phyloP scores from a whole-genome alignment of 2,888 invertebrate species.

The Siphlonurus alternatus region DNA sequence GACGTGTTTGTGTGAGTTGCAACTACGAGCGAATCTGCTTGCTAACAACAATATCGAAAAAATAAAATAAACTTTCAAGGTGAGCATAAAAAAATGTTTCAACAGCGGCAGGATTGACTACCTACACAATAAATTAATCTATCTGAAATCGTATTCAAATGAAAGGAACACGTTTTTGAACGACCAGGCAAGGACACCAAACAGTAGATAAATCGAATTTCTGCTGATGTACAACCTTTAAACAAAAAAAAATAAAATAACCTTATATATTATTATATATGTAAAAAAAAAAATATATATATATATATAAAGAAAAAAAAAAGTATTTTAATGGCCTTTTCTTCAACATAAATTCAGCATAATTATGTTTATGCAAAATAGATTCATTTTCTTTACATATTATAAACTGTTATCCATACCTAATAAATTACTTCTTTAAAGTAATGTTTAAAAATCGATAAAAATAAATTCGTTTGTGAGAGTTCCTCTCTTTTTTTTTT shows the following conservation, averaged over 20 bases:
- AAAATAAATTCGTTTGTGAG: too few relatives aligned
- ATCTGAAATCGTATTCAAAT: constrained; percentile 1
- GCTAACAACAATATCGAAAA: too few relatives aligned
- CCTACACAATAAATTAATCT: constrained; percentile 3
- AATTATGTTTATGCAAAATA: not conserved
- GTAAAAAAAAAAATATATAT: not conserved
- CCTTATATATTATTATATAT: not conserved
- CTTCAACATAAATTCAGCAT: not conserved
- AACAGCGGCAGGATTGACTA: not conserved
- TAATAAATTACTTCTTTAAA: not conserved
- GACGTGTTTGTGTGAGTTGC: not conserved
- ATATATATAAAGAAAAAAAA: not conserved
- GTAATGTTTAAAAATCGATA: not conserved
- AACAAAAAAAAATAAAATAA: not conserved
- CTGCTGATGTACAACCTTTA: not conserved
- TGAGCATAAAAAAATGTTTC: not conserved
- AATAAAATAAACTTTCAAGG: not conserved
- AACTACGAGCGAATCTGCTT: too few relatives aligned
- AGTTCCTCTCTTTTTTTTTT: too few relatives aligned
- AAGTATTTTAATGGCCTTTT: not conserved
- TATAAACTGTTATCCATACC: not conserved
- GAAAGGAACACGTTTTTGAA: not conserved
- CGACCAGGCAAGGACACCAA: not conserved
- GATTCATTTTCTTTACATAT: not conserved
- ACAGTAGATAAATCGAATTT: not conserved